Conservation (phyloP, 2,888 invertebrate genomes). For the Drosophila hamatofila region DNA sequence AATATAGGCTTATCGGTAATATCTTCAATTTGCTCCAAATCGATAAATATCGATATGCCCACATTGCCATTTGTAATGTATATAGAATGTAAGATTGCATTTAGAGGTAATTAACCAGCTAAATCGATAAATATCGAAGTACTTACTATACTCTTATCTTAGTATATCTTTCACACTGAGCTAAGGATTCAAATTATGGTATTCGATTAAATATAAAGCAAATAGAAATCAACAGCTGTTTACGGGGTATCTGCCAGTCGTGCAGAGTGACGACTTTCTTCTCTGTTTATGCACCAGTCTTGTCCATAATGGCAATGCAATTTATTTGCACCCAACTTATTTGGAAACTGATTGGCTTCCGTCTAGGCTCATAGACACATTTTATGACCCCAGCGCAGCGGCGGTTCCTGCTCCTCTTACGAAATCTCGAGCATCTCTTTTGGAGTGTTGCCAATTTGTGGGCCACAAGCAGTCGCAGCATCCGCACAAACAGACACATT, state of each 20-base stretch:
- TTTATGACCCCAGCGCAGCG: slow-evolving; percentile 28
- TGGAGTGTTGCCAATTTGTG: slow-evolving; percentile 56
- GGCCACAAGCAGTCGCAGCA: slow-evolving; percentile 15
- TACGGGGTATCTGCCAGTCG: background rate
- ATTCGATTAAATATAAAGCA: background rate
- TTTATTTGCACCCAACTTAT: slow-evolving; percentile 77
- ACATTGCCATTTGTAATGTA: no score
- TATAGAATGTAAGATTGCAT: background rate
- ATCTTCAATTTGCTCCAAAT: background rate
- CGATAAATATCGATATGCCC: background rate
- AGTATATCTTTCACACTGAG: background rate
- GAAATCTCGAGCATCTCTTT: slow-evolving; percentile 12
- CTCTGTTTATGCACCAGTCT: slow-evolving; percentile 8
- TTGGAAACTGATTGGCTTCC: slow-evolving; percentile 61
- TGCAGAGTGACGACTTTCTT: background rate
- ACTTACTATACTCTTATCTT: background rate
- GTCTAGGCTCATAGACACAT: slow-evolving; percentile 46
- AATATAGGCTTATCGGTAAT: no score
- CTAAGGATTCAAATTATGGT: background rate
- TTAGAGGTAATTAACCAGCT: background rate
- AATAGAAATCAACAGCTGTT: background rate
- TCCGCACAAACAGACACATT: slow-evolving; percentile 10
- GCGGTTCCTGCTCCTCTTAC: background rate
- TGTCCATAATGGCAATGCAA: slow-evolving; percentile 62
- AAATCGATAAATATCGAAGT: background rate